Percentiles rank a stretch among this genome's conserved stretches.
These are phyloP conservation scores for Lanistes nyassanus DNA, from an alignment of 1,140 invertebrate species.

Conservation along the genomic window DNA sequence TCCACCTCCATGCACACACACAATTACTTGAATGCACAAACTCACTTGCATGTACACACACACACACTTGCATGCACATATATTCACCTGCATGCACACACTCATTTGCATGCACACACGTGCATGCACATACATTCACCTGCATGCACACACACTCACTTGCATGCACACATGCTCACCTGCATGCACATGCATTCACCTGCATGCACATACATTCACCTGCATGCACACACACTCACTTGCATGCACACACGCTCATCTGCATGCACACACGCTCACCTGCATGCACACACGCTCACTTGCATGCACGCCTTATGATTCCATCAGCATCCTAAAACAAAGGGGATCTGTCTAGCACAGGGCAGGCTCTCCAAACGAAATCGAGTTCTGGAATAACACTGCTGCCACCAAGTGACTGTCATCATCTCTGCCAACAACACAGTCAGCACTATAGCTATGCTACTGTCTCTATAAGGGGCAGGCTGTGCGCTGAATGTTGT, in stretches of 20 bases:
- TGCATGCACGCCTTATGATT: neutral
- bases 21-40: neutral
- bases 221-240: too few species aligned
- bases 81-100: too few species aligned
- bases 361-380: neutral
- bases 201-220: neutral
- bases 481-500: conserved; percentile 38
- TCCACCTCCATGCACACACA: neutral
- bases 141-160: neutral
- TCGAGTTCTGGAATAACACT: neutral
- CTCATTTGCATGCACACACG: neutral
- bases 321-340: neutral
- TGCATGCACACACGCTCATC: too few species aligned
- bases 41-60: neutral
- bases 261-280: neutral
- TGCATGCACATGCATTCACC: too few species aligned
- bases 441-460: too few species aligned
- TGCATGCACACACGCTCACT: neutral
- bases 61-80: neutral
- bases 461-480: conserved; percentile 41
- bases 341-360: neutral
- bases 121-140: neutral
- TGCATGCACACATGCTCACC: too few species aligned
- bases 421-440: neutral
- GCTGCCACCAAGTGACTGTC: neutral